These are phyloP conservation scores for Neoascia interrupta DNA, from an alignment of 2,888 invertebrate genomes.

Conservation along the genomic window DNA sequence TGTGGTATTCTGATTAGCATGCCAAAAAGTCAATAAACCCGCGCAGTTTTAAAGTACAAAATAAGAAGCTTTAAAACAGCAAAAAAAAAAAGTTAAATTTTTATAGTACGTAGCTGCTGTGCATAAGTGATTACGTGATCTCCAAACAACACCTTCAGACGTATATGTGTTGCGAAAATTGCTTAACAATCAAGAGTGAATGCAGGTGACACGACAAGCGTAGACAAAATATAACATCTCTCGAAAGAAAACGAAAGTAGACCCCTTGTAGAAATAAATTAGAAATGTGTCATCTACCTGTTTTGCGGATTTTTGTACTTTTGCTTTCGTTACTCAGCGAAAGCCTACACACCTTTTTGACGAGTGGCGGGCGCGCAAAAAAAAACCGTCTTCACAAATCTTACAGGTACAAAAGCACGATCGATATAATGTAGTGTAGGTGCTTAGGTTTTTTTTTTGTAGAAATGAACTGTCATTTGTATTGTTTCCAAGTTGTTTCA, in stretches of 20 bases:
- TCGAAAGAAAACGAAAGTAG: slow-evolving; percentile 56
- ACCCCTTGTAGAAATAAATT: slow-evolving; percentile 25
- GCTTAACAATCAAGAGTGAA: slow-evolving; percentile 24
- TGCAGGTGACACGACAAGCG: slow-evolving; percentile 17
- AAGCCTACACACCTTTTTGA: slow-evolving; percentile 37
- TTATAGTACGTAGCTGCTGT: slow-evolving; percentile 17
- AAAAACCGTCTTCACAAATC: too few species aligned
- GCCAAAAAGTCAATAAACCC: slow-evolving; percentile 9
- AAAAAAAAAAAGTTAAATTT: neutral
- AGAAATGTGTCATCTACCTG: slow-evolving; percentile 57
- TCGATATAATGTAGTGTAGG: too few species aligned
- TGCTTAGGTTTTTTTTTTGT: neutral
- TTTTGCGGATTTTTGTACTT: slow-evolving; percentile 11
- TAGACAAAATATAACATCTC: slow-evolving; percentile 38
- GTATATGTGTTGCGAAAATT: too few species aligned
- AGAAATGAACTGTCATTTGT: neutral
- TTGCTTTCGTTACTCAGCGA: slow-evolving; percentile 20
- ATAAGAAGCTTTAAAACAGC: slow-evolving; percentile 1
- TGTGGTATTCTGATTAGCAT: neutral
- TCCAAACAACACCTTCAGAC: slow-evolving; percentile 6
- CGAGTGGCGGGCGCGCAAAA: too few species aligned
- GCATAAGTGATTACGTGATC: slow-evolving; percentile 25
- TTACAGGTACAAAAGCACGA: too few species aligned
- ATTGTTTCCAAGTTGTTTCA: slow-evolving; percentile 25
- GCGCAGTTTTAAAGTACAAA: neutral